These are phyloP conservation scores for Taeniopygia guttata DNA, from an alignment of 2,797 vertebrate genomes.

Conservation along the genomic window DNA sequence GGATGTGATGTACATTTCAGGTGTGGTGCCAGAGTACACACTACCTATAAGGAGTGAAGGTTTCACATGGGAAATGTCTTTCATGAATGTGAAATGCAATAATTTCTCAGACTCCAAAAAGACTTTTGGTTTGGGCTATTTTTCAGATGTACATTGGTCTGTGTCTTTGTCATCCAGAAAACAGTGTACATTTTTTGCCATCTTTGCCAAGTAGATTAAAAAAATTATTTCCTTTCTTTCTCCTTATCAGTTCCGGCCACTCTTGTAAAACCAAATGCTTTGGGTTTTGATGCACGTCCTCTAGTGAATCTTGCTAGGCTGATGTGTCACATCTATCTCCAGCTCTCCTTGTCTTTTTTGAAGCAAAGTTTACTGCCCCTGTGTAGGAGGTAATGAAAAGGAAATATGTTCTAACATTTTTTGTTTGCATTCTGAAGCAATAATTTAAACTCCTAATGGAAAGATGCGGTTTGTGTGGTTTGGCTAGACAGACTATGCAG, in stretches of 20 bases:
- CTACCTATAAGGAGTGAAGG: not conserved
- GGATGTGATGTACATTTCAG: not conserved
- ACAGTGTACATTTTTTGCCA: not conserved
- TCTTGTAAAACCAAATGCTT: not conserved
- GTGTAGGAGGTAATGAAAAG: not conserved
- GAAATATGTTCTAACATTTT: not conserved
- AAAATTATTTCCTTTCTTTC: not conserved
- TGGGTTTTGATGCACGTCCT: not conserved
- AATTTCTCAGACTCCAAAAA: not conserved
- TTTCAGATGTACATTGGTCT: not conserved
- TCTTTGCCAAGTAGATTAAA: conserved; percentile 9
- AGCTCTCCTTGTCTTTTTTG: not conserved
- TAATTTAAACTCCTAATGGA: not conserved
- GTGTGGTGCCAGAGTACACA: not conserved
- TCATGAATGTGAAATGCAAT: not conserved
- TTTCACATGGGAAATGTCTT: not conserved
- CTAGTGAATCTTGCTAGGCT: not conserved
- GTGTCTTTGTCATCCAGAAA: not conserved
- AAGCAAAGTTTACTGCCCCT: not conserved
- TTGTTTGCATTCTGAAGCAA: not conserved
- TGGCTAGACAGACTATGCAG: not conserved
- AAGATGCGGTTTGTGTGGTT: not conserved
- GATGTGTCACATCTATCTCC: not conserved
- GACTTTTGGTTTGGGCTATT: not conserved
- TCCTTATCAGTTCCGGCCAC: not conserved